phyloP scores from a whole-genome alignment of 1,140 invertebrate genomes.

The Ephestia elutella region DNA sequence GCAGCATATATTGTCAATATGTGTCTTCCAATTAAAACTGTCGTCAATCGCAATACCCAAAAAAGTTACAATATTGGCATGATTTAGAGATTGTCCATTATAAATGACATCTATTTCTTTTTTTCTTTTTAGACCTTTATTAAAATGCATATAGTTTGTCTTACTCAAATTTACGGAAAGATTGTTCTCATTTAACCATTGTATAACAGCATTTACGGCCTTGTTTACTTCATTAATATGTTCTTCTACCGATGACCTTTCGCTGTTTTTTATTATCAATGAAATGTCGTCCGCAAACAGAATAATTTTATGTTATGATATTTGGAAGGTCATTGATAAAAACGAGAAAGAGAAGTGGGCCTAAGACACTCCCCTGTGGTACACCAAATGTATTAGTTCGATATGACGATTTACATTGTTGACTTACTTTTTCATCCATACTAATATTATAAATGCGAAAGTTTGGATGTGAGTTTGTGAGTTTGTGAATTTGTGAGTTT shows the following conservation, averaged over 20 bases:
- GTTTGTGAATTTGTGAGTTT: too few relatives aligned
- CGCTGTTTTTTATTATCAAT: not conserved
- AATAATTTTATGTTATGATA: not conserved
- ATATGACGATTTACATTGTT: conserved; percentile 4
- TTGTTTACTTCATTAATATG: conserved; percentile 1
- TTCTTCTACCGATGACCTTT: not conserved
- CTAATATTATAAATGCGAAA: too few relatives aligned
- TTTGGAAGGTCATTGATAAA: conserved; percentile 12
- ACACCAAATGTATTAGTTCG: conserved; percentile 2
- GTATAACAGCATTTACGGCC: not conserved
- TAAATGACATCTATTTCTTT: conserved; percentile 5
- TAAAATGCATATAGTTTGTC: conserved; percentile 11
- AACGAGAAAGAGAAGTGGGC: conserved; percentile 19
- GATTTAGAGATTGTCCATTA: not conserved
- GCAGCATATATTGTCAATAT: not conserved
- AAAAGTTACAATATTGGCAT: not conserved
- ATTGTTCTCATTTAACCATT: conserved; percentile 11
- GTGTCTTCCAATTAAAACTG: conserved; percentile 6
- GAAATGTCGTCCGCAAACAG: conserved; percentile 14
- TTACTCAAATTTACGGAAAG: conserved; percentile 8
- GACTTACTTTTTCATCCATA: not conserved
- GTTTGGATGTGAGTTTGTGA: too few relatives aligned
- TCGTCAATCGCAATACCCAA: conserved; percentile 7
- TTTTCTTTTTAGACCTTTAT: not conserved
- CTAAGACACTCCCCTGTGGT: conserved; percentile 13